Evolutionary conservation across 1,140 invertebrate species (phyloP).

Genomic region (Heliothis subflexa): DNA sequence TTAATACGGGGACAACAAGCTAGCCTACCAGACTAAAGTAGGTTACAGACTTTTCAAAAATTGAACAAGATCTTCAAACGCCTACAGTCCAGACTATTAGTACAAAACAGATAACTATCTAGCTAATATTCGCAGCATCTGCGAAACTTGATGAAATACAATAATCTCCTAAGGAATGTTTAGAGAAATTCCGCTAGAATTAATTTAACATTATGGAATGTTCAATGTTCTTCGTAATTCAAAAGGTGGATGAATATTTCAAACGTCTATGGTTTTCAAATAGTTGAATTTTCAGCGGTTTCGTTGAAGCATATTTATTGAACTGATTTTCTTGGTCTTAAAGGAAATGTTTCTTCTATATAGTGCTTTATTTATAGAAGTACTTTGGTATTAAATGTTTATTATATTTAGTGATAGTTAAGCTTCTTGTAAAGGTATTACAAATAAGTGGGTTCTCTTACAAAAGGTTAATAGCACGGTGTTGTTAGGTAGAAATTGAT

Average conservation of each 20-base stretch:
- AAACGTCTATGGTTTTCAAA: background rate
- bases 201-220: background rate
- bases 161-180: conserved; percentile 8
- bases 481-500: no score
- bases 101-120: background rate
- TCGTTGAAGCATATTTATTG: background rate
- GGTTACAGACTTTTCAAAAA: background rate
- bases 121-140: background rate
- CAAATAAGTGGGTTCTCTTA: background rate
- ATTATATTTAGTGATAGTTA: no score
- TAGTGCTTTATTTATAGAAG: no score
- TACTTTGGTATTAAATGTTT: no score
- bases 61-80: background rate
- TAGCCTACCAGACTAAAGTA: no score
- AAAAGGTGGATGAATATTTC: conserved; percentile 14
- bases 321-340: no score
- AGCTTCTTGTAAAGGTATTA: no score
- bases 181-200: background rate
- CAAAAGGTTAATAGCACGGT: background rate
- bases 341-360: no score
- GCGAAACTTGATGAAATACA: conserved; percentile 7
- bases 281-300: background rate
- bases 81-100: no score
- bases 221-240: background rate
- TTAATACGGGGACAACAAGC: no score